Base-by-base conservation (phyloP, 1,140 invertebrate species). In the Pantala flavescens region DNA sequence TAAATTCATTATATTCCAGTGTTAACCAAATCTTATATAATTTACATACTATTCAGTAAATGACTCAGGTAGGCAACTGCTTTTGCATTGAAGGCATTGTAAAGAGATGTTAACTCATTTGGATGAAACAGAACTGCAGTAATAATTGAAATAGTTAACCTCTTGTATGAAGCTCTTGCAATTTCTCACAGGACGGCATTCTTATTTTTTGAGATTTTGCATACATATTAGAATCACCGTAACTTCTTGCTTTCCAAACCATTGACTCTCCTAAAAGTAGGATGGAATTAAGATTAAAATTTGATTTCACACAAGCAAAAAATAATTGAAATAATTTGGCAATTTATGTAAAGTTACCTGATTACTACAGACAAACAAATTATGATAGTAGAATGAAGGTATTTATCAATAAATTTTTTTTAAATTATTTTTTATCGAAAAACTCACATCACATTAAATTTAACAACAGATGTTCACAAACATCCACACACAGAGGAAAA, bases 181-280 rank as follows among this genome's bases (percentile, higher is more conserved):
- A 83, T 78, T 88, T 88, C 79, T 95, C 93, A 87, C 97, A 99
- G 3, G 94, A 94, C 9, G 95, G 95, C 77, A 90, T 93, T 77
- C 91, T 89, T 74, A 96, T 89, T 76, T 90, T 90, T 81, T 92
- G 90, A 21, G 95, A 96, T 81, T 90, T 89, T 73, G 88, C 83
- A 81, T 89, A 91, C 78, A 95, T 82, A 71, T 90, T 87, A 74
- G 85, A 83, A 84, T 95, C 93, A 63, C 90, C 90, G 79, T 92
- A 93, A 82, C 90, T 93, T 76, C 91, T 86, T 28, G 94, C 94
- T 84, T 93, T 91, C 87, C 93, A 95, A 79, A 97, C 84, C 88
- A 95, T 89, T 74, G 90, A 90, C 79, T 97, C 95, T 78, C 89
- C 93, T 94, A 82, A 75, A 87, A 85, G 71, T 43, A 77, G 78